These are phyloP conservation scores for Carposina sasakii DNA, from an alignment of 1,140 invertebrate species.

Conservation along the genomic window DNA sequence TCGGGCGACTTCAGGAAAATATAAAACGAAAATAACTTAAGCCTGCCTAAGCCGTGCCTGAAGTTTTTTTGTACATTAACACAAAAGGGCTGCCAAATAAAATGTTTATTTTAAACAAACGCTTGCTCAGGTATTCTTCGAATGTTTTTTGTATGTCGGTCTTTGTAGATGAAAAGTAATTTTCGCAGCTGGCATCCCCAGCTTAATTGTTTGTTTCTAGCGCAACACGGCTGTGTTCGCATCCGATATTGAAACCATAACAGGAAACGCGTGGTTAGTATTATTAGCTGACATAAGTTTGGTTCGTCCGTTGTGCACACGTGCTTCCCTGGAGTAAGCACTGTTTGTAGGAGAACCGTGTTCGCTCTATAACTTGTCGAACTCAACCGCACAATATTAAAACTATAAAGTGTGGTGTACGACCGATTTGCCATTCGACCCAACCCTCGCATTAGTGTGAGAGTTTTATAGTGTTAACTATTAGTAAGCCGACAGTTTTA, in stretches of 20 bases:
- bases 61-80: slow-evolving; percentile 43
- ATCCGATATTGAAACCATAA: slow-evolving; percentile 23
- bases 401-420: slow-evolving; percentile 64
- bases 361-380: slow-evolving; percentile 43
- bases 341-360: slow-evolving; percentile 48
- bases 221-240: not conserved
- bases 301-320: slow-evolving; percentile 30
- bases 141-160: slow-evolving; percentile 14
- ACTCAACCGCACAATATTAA: slow-evolving; percentile 62
- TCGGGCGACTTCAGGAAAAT: slow-evolving; percentile 42
- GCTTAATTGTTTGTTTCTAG: slow-evolving; percentile 15
- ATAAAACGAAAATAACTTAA: slow-evolving; percentile 61
- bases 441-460: too few species aligned
- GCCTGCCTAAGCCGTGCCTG: slow-evolving; percentile 42
- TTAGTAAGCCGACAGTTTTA: too few species aligned
- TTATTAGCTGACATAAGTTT: slow-evolving; percentile 28
- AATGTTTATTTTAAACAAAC: slow-evolving; percentile 44
- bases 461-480: too few species aligned
- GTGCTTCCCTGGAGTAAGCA: slow-evolving; percentile 23
- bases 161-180: not conserved
- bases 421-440: slow-evolving; percentile 43
- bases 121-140: slow-evolving; percentile 17
- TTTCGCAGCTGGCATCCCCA: not conserved
- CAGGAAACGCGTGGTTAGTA: slow-evolving; percentile 17
- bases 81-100: slow-evolving; percentile 38